Percentiles rank a stretch among this genome's conserved stretches.
Evolutionary conservation across 2,888 invertebrate species (phyloP).

Genomic region (Drosophila eohydei): DNA sequence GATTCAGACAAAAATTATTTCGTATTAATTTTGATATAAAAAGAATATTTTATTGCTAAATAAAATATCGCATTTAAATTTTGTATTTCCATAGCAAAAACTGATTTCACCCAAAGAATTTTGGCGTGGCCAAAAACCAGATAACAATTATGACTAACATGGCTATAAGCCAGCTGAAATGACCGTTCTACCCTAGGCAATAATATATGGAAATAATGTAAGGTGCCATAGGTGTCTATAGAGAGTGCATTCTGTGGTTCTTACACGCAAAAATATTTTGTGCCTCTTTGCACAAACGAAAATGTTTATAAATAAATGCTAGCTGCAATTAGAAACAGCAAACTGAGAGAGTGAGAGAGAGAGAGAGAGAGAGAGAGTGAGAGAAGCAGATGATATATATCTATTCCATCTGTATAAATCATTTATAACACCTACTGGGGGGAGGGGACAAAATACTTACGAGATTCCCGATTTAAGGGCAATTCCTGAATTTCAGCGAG

Average conservation of each 20-base stretch:
- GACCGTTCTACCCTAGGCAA: neutral
- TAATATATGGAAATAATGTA: neutral
- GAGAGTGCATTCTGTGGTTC: neutral
- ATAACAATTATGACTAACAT: neutral
- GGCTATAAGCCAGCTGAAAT: neutral
- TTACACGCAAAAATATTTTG: constrained; percentile 7
- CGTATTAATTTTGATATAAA: too few species aligned
- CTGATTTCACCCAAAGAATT: neutral
- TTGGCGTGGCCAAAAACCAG: neutral
- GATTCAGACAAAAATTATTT: too few species aligned
- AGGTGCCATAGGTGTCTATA: constrained; percentile 6
- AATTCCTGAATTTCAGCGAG: constrained; percentile 78
- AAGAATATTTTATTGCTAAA: too few species aligned
- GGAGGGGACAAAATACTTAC: constrained; percentile 68
- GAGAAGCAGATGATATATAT: neutral
- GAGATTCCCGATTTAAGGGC: constrained; percentile 80
- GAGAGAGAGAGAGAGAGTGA: constrained; percentile 5
- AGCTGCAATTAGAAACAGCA: constrained; percentile 69
- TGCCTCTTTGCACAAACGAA: constrained; percentile 22
- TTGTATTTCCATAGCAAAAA: neutral
- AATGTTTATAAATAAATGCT: constrained; percentile 71
- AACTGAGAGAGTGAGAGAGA: constrained; percentile 10
- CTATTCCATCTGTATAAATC: constrained; percentile 3
- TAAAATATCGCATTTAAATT: too few species aligned
- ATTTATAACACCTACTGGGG: neutral